Percentiles rank a stretch among this genome's conserved stretches.
Conservation (phyloP, 2,113 vertebrate species). For the human (Homo sapiens) region DNA sequence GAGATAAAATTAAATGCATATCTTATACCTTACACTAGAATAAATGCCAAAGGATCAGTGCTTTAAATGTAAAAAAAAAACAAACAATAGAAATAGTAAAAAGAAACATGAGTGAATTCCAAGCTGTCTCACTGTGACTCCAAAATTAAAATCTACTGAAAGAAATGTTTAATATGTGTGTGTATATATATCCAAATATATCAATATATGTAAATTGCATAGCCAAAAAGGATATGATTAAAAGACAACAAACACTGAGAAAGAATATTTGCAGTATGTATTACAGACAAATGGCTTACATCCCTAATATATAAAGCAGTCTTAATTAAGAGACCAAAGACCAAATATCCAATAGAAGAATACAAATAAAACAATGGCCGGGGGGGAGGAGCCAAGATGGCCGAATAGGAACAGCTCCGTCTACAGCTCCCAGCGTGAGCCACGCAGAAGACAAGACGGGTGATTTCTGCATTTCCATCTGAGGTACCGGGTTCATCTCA, state of each 20-base stretch:
- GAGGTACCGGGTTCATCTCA: no score
- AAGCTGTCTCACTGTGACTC: neutral
- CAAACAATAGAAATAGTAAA: neutral
- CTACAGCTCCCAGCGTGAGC: no score
- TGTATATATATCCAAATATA: neutral
- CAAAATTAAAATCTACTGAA: neutral
- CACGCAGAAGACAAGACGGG: no score
- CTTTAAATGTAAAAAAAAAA: neutral
- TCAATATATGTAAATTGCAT: neutral
- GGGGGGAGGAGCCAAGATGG: no score
- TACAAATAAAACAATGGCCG: neutral
- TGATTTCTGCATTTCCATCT: no score
- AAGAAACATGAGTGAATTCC: neutral
- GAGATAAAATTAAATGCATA: neutral
- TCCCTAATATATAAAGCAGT: neutral
- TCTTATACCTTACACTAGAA: neutral
- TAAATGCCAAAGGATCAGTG: neutral
- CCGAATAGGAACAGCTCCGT: no score
- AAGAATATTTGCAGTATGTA: neutral
- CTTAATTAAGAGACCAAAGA: neutral
- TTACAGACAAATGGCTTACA: no score
- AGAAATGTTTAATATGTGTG: no score
- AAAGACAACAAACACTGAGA: neutral
- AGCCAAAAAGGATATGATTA: neutral
- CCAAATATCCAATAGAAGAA: neutral